Evolutionary conservation across 1,140 invertebrate genomes (phyloP).

Genomic region (Acyrthosiphon pisum): DNA sequence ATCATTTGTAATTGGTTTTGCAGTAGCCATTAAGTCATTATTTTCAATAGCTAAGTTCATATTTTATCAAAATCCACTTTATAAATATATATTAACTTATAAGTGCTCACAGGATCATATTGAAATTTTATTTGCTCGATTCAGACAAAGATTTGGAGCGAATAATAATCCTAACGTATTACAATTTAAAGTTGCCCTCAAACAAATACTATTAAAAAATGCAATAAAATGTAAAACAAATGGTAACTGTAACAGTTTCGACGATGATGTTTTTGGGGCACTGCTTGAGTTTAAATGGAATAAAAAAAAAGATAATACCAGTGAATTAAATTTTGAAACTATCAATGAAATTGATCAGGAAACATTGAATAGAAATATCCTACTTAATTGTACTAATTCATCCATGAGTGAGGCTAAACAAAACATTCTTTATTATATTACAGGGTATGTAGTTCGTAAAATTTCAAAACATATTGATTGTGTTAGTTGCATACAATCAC

Average conservation of each 20-base stretch:
- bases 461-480: too few relatives aligned
- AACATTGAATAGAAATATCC: too few relatives aligned
- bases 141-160: slow-evolving; percentile 23
- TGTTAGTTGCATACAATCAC: too few relatives aligned
- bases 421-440: too few relatives aligned
- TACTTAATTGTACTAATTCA: too few relatives aligned
- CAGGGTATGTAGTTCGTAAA: too few relatives aligned
- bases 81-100: slow-evolving; percentile 5
- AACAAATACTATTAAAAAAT: slow-evolving; percentile 25
- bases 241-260: slow-evolving; percentile 1
- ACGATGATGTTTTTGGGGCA: too few relatives aligned
- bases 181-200: slow-evolving; percentile 15
- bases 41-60: slow-evolving; percentile 18
- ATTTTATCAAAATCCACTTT: neutral
- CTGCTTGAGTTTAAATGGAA: too few relatives aligned
- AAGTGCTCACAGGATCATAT: neutral
- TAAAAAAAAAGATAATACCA: too few relatives aligned
- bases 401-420: too few relatives aligned
- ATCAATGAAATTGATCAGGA: too few relatives aligned
- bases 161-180: slow-evolving; percentile 23
- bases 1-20: slow-evolving; percentile 36
- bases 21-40: neutral
- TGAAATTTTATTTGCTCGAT: slow-evolving; percentile 1
- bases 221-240: neutral
- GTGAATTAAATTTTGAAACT: too few relatives aligned